Evolutionary conservation across 2,797 vertebrate genomes (phyloP), one percentile per base, ranked within the genome.

Genomic region (Gouania willdenowi): DNA sequence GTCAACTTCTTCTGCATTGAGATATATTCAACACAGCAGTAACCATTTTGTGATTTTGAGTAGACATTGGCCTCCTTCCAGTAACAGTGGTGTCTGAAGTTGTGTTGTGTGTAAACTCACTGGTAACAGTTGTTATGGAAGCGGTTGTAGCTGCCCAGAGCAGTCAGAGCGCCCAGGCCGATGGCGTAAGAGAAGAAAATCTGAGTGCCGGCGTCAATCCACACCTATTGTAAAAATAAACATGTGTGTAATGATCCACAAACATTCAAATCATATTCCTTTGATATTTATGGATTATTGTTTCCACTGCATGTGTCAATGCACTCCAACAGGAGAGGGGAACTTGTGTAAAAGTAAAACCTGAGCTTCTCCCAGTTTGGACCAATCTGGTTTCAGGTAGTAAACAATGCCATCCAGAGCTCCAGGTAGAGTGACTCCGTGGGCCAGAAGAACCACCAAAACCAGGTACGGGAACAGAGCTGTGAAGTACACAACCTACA

Each of bases 91-190:
- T 25, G 47, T 69, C 21, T 45, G 37, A 37, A 37, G 46, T 38
- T 21, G 41, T 60, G 54, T 35, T 46, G 57, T 52, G 40, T 55
- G 29, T 27, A 31, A 40, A 84, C 86, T 90, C 63, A 92, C 90
- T 89, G 88, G 81, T 92, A 92, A 55, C 90, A 92, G 86, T 92
- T 90, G 87, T 92, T 92, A 74, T 92, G 83, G 77, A 92, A 92
- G 66, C 87, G 88, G 75, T 92, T 92, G 79, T 91, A 92, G 77
- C 90, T 92, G 66, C 90, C 90, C 32, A 92, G 76, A 1, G 90
- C 90, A 7, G 90, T 91, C 42, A 92, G 78, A 5, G 90, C 90
- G 5, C 90, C 90, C 41, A 92, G 81, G 56, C 90, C 90, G 3
- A 92, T 91, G 79, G 90, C 90, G 35, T 92, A 92, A 19, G 90